A percentile compares a stretch with the other conserved stretches of the same genome.
Conservation (phyloP, 1,140 invertebrate genomes). For the Lasioglossum baleicum region DNA sequence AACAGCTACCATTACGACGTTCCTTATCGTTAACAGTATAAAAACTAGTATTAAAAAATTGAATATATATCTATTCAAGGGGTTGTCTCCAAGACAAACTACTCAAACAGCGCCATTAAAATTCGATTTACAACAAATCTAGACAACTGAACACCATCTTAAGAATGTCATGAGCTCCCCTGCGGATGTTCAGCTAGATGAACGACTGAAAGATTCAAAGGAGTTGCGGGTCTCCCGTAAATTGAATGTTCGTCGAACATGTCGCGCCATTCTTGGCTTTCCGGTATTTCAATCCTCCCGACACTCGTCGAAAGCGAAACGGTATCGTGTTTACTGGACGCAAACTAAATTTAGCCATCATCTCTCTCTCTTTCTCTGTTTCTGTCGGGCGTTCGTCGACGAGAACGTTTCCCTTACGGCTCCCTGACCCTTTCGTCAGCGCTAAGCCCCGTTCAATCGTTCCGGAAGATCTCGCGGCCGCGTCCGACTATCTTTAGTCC, state of each 20-base stretch:
- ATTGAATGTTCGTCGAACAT: neutral
- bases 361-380: neutral
- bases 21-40: too few species aligned
- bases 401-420: slow-evolving; percentile 26
- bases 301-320: slow-evolving; percentile 16
- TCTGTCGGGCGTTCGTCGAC: neutral
- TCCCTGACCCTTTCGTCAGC: slow-evolving; percentile 28
- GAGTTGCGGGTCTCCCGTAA: neutral
- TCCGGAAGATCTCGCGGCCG: slow-evolving; percentile 40
- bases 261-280: slow-evolving; percentile 39
- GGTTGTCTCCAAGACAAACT: too few species aligned
- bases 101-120: too few species aligned
- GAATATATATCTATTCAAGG: too few species aligned
- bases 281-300: slow-evolving; percentile 23
- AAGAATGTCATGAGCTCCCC: too few species aligned
- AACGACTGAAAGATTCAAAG: too few species aligned
- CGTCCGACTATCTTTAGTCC: slow-evolving; percentile 14
- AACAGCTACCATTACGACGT: too few species aligned
- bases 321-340: slow-evolving; percentile 48
- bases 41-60: too few species aligned
- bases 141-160: too few species aligned
- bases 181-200: too few species aligned
- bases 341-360: slow-evolving; percentile 68
- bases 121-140: too few species aligned
- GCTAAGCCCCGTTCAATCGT: slow-evolving; percentile 49